Base-by-base conservation (phyloP, 2,797 vertebrate genomes). In the Melanotaenia trifasciata region DNA sequence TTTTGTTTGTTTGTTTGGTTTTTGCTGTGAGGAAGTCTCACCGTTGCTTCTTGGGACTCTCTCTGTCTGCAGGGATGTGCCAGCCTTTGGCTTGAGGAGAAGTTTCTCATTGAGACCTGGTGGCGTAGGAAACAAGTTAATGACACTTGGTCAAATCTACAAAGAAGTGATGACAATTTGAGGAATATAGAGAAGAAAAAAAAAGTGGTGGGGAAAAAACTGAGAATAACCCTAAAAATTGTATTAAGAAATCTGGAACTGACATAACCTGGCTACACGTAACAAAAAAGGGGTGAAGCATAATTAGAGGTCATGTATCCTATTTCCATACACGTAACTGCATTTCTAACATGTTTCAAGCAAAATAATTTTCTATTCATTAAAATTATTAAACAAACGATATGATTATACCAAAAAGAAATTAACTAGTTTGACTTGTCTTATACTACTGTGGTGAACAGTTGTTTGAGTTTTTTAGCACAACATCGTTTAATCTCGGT, bases 61-160 rank as follows among this genome's bases (percentile, higher is more conserved):
- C 72, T 95, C 88, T 0, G 96, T 99, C 72, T 96, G 92, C 33
- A 96, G 89, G 36, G 88, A 51, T 4, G 84, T 36, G 20, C 71
- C 73, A 24, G 89, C 77, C 68, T 88, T 94, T 7, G 96, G 90
- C 64, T 87, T 94, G 54, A 99, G 85, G 33, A 97, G 93, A 24
- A 99, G 88, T 57, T 92, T 96, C 60, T 96, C 94, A 53, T 89
- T 92, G 67, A 99, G 85, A 75, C 95, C 98, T 99, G 81, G 2
- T 6, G 54, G 20, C 8, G 81, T 3, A 75, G 62, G 11, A 69
- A 18, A 56, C 20, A 73, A 36, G 6, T 43, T 64, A 14, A 58
- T 16, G 35, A 13, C n/a, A 30, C 0, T 20, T 24, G 6, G 1
- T 0, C n/a, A 22, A 32, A 18, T 8, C 7, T 11, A 26, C 2